Evolutionary conservation across 2,113 vertebrate genomes (phyloP), one percentile per base, ranked within the genome.

Genomic region (Apistogramma diplotaenia): DNA sequence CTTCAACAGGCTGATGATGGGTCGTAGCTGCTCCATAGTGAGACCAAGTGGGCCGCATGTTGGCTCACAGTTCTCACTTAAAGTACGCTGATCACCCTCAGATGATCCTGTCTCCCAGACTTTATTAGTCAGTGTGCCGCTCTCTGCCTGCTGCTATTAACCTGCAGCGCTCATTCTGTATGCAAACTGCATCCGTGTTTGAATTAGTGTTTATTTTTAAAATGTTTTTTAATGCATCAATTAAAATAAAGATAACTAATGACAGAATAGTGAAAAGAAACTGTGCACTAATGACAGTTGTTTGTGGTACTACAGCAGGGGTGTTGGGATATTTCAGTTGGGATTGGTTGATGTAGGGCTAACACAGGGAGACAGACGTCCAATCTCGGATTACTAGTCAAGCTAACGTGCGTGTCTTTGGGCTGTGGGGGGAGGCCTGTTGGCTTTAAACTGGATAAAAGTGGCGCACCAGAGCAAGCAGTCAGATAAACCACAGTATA

Each of bases 1-100:
- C 46, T 76, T 81, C 88, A 82, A 40, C 86, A 82, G 88, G 46
- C 85, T 60, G 78, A 57, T 81, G 84, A 87, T 77, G 78, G 62
- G 67, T 61, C 78, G 71, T 13, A 62, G 67, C 77, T 29, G 74
- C 74, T 75, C 71, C 78, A 55, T 78, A 67, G 65, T 67, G 82
- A 85, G 43, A 75, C 59, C 46, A 81, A 78, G 87, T 83, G 76
- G 76, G 83, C 59, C 78, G 81, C n/a, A 23, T 78, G 74, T 78
- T 81, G 57, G 86, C 76, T 76, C 37, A 5, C 62, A 72, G 65
- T 74, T 78, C 75, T 79, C 59, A 70, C 46, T 75, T 67, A 56
- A 79, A 70, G 23, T n/a, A 49, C 37, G 70, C 35, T 53, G 75
- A 84, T 81, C 76, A 70, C 40, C 65, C 53, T 54, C 75, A 15